A percentile compares a stretch with the other conserved stretches of the same genome.
phyloP scores from a whole-genome alignment of 2,113 vertebrate species.

The Microtus ochrogaster region DNA sequence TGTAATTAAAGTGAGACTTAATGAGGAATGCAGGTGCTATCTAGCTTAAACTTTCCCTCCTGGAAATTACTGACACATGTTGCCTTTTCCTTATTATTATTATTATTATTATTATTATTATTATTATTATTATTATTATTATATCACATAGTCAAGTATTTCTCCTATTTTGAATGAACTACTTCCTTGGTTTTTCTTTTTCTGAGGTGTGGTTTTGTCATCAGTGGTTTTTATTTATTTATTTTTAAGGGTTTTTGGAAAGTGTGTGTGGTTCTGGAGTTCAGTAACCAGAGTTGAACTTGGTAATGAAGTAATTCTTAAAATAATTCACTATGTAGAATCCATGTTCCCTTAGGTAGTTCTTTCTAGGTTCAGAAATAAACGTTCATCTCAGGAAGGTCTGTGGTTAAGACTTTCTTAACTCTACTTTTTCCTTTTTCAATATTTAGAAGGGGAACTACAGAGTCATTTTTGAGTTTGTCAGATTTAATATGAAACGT shows the following conservation, averaged over 20 bases:
- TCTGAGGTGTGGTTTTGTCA: not conserved
- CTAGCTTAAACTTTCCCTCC: not conserved
- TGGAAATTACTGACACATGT: not conserved
- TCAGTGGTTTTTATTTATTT: not conserved
- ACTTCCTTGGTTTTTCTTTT: not conserved
- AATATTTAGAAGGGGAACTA: slow-evolving; percentile 31
- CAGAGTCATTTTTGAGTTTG: slow-evolving; percentile 26
- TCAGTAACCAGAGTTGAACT: not conserved
- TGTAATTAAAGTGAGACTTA: slow-evolving; percentile 47
- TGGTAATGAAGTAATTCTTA: slow-evolving; percentile 43
- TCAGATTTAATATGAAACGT: not conserved
- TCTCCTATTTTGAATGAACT: not conserved
- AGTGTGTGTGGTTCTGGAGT: not conserved
- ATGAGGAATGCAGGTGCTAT: not conserved
- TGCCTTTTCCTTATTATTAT: not conserved
- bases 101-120: not conserved
- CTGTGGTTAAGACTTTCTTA: slow-evolving; percentile 4
- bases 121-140: too few species aligned
- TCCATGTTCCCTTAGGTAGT: slow-evolving; percentile 32
- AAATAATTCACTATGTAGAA: slow-evolving; percentile 9
- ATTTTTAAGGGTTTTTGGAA: not conserved
- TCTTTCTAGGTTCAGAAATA: slow-evolving; percentile 57
- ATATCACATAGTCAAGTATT: not conserved
- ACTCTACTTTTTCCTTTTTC: not conserved
- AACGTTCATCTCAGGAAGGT: not conserved